Base-by-base conservation (phyloP, 2,888 invertebrate species). In the Brachypalpus laphriformis region DNA sequence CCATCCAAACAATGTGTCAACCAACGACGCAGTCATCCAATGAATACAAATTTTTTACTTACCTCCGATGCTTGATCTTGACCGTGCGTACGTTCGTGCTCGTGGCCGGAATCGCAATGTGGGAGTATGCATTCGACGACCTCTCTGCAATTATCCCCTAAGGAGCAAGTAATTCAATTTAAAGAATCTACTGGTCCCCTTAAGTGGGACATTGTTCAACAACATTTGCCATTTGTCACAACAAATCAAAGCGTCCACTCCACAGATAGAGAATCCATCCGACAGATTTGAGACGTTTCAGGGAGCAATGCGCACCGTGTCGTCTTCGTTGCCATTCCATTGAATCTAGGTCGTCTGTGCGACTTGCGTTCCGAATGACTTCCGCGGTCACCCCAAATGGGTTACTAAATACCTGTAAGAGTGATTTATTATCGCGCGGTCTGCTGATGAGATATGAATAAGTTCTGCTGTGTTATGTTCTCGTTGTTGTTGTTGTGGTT, bases 351-450 rank as follows among this genome's bases (percentile, higher is more conserved):
- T 74, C 83, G 65, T 31, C 42, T 74, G 68, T 63, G 31, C 22
- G 61, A 63, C 70, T 40, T 65, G 56, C 57, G 65, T 25, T 34
- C 8, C 56, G 57, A 63, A 70, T 71, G 47, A 34, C 83, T 83
- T 83, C 83, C 82, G 82, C 72, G 56, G 65, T 56, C 61, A 77
- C 8, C 40, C 22, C 61, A 72, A 83, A 83, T 80, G 80, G 83
- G 80, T 80, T 80, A 70, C 25, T 83, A 78, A 83, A 83, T 83
- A 83, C 83, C 83, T 83, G 83, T 80, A 75, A 61, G 34, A 83
- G 83, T 83, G 74, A 68, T 78, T 83, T 83, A 74, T 78, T 78
- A 78, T 63, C 68, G 56, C 74, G 49, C 37, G 56, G 20, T 31
- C 45, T 59, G 40, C 45, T 54, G 66, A 51, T 31, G 59, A 72